Evolutionary conservation across 2,888 invertebrate species (phyloP), one percentile per base, ranked within the genome.

Genomic region (Pemphredon lugubris): DNA sequence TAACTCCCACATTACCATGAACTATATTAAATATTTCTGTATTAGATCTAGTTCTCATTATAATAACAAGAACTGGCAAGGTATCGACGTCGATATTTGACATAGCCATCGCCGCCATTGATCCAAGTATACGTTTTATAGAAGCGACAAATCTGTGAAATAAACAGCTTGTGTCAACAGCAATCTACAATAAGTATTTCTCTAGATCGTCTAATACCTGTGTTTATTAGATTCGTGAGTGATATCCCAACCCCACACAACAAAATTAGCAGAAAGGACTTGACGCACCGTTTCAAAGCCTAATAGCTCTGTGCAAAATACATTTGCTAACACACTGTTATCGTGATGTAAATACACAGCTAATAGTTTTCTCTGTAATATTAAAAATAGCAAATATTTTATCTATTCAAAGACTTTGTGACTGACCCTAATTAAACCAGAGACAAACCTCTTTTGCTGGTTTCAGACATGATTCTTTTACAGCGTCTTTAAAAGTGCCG

Each of bases 271-370:
- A 61, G 95, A 94, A 47, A 99, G 92, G 69, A 96, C 96, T 87
- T 97, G 95, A 84, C 97, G 94, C 53, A 98, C 95, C 14, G 96
- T 95, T 87, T 98, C 97, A 84, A 95, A 95, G 89, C 98, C 97
- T 78, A 99, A 92, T 68, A 98, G 92, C 89, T 97, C 97, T 61
- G 97, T 97, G 91, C 98, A 98, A 92, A 99, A 99, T 76, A 99
- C 98, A 90, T 99, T 98, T 34, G 97, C 95, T 81, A 98, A 92
- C 63, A 99, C 97, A 82, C 98, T 98, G 77, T 94, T 94, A 90
- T 99, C 99, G 90, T 99, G 97, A 90, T 99, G 99, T 23, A 99
- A 92, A 91, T 99, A 99, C 69, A 99, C 93, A 16, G 97, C 98
- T 79, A 99, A 91, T 65, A 98, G 93, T 91, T 97, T 97, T 78